phyloP scores from a whole-genome alignment of 2,797 vertebrate species.

The Sparidentex hasta region DNA sequence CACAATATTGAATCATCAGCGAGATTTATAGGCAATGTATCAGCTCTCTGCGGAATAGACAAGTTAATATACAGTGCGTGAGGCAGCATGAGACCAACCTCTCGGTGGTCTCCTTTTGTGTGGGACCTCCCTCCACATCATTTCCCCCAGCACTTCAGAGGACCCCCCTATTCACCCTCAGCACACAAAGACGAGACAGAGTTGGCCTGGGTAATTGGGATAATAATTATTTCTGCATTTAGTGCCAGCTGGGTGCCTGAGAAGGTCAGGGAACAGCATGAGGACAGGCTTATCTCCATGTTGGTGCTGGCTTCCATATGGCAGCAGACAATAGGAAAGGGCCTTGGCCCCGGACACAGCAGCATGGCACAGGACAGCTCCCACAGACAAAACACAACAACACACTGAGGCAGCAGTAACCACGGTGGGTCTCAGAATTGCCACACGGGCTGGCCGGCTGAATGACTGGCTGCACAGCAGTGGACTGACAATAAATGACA shows the following conservation, averaged over 20 bases:
- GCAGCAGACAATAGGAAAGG: conserved; percentile 80
- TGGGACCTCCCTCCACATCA: conserved; percentile 47
- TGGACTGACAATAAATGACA: conserved; percentile 44
- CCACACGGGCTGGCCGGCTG: conserved; percentile 59
- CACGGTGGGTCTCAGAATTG: conserved; percentile 48
- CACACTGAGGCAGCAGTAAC: conserved; percentile 56
- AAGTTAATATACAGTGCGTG: conserved; percentile 44
- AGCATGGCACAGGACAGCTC: conserved; percentile 76
- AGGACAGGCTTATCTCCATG: conserved; percentile 81
- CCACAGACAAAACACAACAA: conserved; percentile 72
- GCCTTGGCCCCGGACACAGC: conserved; percentile 70
- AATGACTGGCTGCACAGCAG: conserved; percentile 52
- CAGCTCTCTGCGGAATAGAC: conserved; percentile 32
- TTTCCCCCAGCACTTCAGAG: conserved; percentile 51
- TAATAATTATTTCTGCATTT: conserved; percentile 86
- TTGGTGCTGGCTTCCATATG: conserved; percentile 84
- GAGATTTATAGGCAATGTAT: conserved; percentile 39
- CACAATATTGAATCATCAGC: conserved; percentile 42
- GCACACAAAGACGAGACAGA: conserved; percentile 69
- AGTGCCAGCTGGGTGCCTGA: conserved; percentile 86
- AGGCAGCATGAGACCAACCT: conserved; percentile 50
- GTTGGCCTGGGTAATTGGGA: conserved; percentile 83
- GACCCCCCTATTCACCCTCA: conserved; percentile 37
- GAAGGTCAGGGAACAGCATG: conserved; percentile 86
- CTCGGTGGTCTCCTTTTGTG: conserved; percentile 61